Evolutionary conservation across 2,113 vertebrate species (phyloP).

Genomic region (Tychaedon coryphoeus): DNA sequence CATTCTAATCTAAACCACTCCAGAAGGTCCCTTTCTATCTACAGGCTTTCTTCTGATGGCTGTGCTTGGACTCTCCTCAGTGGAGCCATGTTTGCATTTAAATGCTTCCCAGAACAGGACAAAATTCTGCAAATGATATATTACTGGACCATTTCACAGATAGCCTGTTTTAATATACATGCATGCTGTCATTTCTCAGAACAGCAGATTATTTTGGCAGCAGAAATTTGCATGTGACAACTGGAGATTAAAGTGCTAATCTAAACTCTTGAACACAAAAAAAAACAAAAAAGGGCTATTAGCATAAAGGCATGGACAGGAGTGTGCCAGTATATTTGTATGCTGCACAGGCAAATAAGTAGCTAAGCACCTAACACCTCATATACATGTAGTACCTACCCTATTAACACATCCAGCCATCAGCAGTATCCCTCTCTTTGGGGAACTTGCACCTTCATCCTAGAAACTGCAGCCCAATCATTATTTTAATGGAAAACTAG

Average conservation of each 20-base stretch:
- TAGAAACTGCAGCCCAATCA: neutral
- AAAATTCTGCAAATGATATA: neutral
- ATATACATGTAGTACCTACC: neutral
- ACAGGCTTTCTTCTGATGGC: neutral
- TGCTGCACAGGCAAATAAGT: neutral
- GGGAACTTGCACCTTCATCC: neutral
- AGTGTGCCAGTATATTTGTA: neutral
- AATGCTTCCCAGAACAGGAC: neutral
- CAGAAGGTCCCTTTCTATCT: neutral
- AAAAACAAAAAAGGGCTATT: neutral
- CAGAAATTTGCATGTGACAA: neutral
- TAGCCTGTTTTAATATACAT: accelerated
- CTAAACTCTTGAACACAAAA: neutral
- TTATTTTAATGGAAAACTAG: neutral
- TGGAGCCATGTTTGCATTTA: neutral
- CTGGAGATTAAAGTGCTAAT: neutral
- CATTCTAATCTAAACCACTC: neutral
- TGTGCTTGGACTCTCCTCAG: neutral
- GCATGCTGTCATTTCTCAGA: neutral
- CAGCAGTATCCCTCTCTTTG: neutral
- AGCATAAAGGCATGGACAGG: neutral
- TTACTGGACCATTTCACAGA: neutral
- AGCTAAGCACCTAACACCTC: constrained; percentile 12
- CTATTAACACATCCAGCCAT: constrained; percentile 32
- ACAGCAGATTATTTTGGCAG: neutral